phyloP scores from a whole-genome alignment of 1,140 invertebrate genomes.

The Ostrea denselamellosa region DNA sequence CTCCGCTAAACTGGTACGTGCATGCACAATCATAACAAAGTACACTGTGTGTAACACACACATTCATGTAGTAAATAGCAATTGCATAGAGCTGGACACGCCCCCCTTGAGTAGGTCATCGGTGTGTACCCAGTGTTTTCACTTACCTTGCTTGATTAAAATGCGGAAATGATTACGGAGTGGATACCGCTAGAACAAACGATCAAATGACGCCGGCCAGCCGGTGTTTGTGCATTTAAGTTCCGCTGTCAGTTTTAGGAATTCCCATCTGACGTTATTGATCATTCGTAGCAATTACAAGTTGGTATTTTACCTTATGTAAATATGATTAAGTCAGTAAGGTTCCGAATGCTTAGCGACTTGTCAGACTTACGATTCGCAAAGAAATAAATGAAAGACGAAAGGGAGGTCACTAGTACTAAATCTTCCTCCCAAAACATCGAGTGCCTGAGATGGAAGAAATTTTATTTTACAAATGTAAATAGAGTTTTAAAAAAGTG shows the following conservation, averaged over 20 bases:
- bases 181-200: not conserved
- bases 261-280: slow-evolving; percentile 15
- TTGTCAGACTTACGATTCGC: not conserved
- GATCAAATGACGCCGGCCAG: not conserved
- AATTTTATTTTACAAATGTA: too few relatives aligned
- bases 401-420: too few relatives aligned
- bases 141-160: not conserved
- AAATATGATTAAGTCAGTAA: not conserved
- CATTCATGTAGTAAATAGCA: too few relatives aligned
- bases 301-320: not conserved
- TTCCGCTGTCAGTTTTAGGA: not conserved
- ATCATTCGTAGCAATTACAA: not conserved
- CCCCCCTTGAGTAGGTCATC: slow-evolving; percentile 7
- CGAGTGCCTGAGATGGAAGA: too few relatives aligned
- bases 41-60: too few relatives aligned
- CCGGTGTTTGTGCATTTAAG: not conserved
- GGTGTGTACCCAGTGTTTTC: not conserved
- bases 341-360: slow-evolving; percentile 3
- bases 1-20: too few relatives aligned
- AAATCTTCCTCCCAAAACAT: too few relatives aligned
- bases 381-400: too few relatives aligned
- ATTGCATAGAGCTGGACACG: not conserved
- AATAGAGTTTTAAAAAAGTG: too few relatives aligned
- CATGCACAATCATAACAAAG: too few relatives aligned
- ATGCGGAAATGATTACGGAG: not conserved